phyloP scores from a whole-genome alignment of 2,113 vertebrate genomes.

The Trichomycterus rosablanca region DNA sequence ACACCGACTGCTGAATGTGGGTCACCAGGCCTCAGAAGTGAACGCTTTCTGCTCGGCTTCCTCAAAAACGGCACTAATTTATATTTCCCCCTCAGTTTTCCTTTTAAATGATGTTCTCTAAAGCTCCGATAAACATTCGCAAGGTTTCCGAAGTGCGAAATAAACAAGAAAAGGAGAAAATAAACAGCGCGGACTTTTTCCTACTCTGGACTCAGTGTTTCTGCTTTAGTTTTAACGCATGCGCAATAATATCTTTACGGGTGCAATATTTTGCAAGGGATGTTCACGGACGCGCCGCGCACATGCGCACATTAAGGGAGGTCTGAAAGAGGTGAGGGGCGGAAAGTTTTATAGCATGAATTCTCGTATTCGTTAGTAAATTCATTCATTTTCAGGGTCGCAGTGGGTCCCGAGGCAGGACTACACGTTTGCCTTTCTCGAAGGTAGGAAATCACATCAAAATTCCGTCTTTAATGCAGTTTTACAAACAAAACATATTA shows the following conservation, averaged over 20 bases:
- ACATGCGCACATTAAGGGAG: too few species aligned
- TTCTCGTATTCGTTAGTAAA: too few species aligned
- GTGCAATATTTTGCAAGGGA: slow-evolving; percentile 58
- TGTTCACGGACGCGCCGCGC: background rate
- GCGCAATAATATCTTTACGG: slow-evolving; percentile 62
- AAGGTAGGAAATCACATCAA: too few species aligned
- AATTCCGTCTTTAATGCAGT: too few species aligned
- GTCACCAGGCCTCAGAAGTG: slow-evolving; percentile 64
- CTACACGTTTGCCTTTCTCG: too few species aligned
- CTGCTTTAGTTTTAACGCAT: slow-evolving; percentile 52
- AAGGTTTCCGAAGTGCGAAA: background rate
- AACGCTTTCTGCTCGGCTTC: slow-evolving; percentile 27
- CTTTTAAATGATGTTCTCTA: background rate
- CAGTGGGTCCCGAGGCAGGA: too few species aligned
- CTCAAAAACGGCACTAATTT: slow-evolving; percentile 32
- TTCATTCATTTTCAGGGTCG: too few species aligned
- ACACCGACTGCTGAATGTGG: slow-evolving; percentile 65
- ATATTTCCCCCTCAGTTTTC: background rate
- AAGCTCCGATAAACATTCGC: background rate
- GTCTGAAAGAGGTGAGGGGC: too few species aligned
- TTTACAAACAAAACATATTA: too few species aligned
- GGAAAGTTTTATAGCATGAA: too few species aligned
- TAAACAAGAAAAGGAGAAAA: background rate
- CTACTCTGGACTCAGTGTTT: slow-evolving; percentile 54
- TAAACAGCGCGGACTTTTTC: slow-evolving; percentile 54